phyloP scores from a whole-genome alignment of 2,888 invertebrate genomes.

The Rhagophthalmus giganteus region DNA sequence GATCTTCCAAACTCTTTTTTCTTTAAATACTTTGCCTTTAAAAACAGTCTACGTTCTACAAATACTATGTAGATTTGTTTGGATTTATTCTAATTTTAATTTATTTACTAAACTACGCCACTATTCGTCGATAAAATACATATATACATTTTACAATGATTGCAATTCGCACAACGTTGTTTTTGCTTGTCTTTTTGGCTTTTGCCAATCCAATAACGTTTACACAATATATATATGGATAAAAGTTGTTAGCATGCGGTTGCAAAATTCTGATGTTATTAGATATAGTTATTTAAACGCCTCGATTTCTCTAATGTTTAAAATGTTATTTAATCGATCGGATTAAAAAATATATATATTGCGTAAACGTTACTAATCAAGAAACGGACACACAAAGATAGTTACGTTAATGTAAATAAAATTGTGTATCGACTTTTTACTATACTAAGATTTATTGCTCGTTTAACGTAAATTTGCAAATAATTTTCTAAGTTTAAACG shows the following conservation, averaged over 20 bases:
- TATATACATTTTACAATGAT: constrained; percentile 54
- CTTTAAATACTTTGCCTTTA: constrained; percentile 48
- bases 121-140: constrained; percentile 50
- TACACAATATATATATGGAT: constrained; percentile 19
- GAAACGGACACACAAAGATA: constrained; percentile 28
- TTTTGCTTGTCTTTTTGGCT: constrained; percentile 31
- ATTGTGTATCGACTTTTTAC: constrained; percentile 23
- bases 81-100: constrained; percentile 27
- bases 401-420: constrained; percentile 27
- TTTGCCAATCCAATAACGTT: constrained; percentile 20
- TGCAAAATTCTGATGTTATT: too few relatives aligned
- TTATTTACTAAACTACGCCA: constrained; percentile 39
- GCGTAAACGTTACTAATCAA: constrained; percentile 25
- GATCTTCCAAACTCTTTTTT: constrained; percentile 49
- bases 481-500: constrained; percentile 17
- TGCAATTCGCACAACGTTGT: constrained; percentile 55
- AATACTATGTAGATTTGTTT: constrained; percentile 32
- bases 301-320: too few relatives aligned
- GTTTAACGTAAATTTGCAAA: constrained; percentile 25
- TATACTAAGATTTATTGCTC: constrained; percentile 28
- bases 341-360: constrained; percentile 5
- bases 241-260: background rate
- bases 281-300: background rate
- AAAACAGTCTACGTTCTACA: constrained; percentile 46
- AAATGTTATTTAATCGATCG: background rate